A percentile compares a stretch with the other conserved stretches of the same genome.
Evolutionary conservation across 1,140 invertebrate genomes (phyloP).

Genomic region (Mya arenaria): DNA sequence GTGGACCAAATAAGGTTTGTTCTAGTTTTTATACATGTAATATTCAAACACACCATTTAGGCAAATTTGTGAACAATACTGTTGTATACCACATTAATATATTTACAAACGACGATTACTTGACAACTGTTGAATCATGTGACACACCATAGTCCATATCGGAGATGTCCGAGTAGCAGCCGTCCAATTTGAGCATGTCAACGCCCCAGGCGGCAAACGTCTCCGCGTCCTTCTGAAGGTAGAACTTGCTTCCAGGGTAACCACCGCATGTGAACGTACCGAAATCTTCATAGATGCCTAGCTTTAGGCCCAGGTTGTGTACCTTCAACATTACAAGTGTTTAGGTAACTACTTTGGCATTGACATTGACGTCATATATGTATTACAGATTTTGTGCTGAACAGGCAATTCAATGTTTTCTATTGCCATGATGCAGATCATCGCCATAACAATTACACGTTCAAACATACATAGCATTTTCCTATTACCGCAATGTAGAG

Average conservation of each 20-base stretch:
- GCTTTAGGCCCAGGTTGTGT: constrained; percentile 95
- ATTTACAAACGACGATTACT: not conserved
- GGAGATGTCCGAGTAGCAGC: constrained; percentile 91
- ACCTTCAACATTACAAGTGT: no score
- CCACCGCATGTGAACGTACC: constrained; percentile 95
- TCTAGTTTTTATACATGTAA: no score
- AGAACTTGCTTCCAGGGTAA: constrained; percentile 94
- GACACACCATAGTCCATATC: constrained; percentile 58
- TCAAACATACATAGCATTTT: no score
- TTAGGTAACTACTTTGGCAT: no score
- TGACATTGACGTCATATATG: no score
- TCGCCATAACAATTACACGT: no score
- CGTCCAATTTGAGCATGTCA: constrained; percentile 97
- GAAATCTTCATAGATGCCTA: constrained; percentile 98
- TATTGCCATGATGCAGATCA: no score
- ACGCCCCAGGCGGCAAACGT: constrained; percentile 97
- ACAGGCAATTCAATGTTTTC: no score
- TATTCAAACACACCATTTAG: not conserved
- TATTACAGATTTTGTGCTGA: no score
- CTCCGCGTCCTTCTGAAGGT: constrained; percentile 92
- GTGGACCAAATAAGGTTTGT: no score
- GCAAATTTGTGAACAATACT: not conserved
- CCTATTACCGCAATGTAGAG: no score
- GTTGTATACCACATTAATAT: not conserved
- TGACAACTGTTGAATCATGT: not conserved